Evolutionary conservation across 2,113 vertebrate species (phyloP), one percentile per base, ranked within the genome.

Genomic region (Aegotheles bennettii): DNA sequence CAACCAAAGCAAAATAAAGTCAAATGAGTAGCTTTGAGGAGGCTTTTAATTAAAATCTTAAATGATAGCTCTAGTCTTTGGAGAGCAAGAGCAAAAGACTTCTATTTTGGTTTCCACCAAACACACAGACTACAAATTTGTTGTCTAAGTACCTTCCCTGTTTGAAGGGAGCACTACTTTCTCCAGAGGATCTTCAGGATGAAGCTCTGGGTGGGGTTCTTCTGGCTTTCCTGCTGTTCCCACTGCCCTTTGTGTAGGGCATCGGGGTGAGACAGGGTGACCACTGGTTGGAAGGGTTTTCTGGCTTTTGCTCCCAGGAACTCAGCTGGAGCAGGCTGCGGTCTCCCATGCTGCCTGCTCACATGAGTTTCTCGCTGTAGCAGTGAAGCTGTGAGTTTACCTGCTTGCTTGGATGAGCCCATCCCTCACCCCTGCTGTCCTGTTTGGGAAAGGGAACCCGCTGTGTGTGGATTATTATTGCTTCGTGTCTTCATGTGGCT

Each of bases 31-130:
- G 68, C 28, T 94, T 93, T 40, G 60, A 83, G 87, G 74, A 88
- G 68, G 56, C 45, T 95, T 97, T 94, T 91, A 95, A 95, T 97
- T 97, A 88, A 95, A 90, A 60, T 38, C 11, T 59, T 61, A 91
- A 96, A 97, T 96, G 79, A 94, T 78, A 93, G 82, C 63, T 88
- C 28, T 86, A 20, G 82, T 74, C 92, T 75, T 94, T 40, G 76
- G 76, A 92, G 11, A 78, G n/a, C 42, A 84, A 94, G 25, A 77
- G 82, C 7, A 1, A 35, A 29, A 60, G 26, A 28, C n/a, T 84
- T 90, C 73, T 82, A 26, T 95, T 97, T 83, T 76, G 53, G 86
- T 93, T 82, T 56, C 65, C 16, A 25, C 64, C 43, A 61, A 83
- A 71, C 15, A 17, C 16, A 60, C n/a, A 70, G 83, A 15, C 79